Evolutionary conservation across 1,140 invertebrate species (phyloP), one percentile per base, ranked within the genome.

Genomic region (Anoplophora glabripennis): DNA sequence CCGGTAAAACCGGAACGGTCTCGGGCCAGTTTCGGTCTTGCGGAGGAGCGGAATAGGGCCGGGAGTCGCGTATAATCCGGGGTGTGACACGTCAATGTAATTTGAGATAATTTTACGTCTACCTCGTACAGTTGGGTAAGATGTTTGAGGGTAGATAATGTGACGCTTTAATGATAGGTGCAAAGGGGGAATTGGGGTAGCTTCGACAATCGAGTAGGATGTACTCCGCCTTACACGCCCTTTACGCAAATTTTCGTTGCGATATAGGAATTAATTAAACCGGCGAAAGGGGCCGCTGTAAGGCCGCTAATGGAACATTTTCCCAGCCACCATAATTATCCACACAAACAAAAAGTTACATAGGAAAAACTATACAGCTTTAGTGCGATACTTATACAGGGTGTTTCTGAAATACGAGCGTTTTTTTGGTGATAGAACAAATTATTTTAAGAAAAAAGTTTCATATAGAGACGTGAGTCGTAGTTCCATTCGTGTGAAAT

Each of bases 21-120:
- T 12, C 49, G 36, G 28, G 47, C 47, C 37, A 47, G 57, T 57
- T 46, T 49, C 10, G 46, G 15, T 47, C 67, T 61, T 64, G 49
- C 49, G 44, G 40, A 38, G 38, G 3, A 18, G 12, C 15, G 10
- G 44, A 21, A 42, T 57, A 60, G 57, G 57, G 53, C 14, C 44
- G 7, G 28, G 46, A 51, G 52, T 41, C 36, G 33, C 10, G 11
- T 7, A 14, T n/a, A 37, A 12, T n/a, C 15, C 11, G 45, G 38
- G 28, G 34, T 53, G 35, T 53, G 52, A 59, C 59, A 59, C 57
- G 38, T 62, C 56, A 54, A 49, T 57, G 68, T 69, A 70, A 72
- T 70, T 67, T 61, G 63, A 69, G 70, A 72, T 71, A 70, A 71
- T 70, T 72, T 70, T 65, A 70, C 69, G 63, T 67, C 65, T 59